phyloP scores from a whole-genome alignment of 2,888 invertebrate species.

The Ceraclea dissimilis region DNA sequence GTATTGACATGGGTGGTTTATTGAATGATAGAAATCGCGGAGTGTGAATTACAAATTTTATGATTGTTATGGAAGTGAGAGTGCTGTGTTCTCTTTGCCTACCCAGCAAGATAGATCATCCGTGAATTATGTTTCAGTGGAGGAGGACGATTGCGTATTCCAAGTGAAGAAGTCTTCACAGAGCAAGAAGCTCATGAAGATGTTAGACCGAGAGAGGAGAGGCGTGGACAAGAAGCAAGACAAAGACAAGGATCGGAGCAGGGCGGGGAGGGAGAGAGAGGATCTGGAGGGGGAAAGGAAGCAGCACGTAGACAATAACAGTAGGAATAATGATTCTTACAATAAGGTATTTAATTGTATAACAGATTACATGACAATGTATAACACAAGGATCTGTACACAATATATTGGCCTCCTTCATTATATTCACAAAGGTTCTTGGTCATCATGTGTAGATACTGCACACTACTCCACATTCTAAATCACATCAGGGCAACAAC shows the following conservation, averaged over 20 bases:
- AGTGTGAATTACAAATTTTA: too few relatives aligned
- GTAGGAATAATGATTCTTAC: conserved; percentile 26
- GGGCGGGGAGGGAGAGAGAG: conserved; percentile 32
- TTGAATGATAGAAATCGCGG: too few relatives aligned
- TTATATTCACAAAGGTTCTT: too few relatives aligned
- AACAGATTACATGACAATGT: conserved; percentile 6
- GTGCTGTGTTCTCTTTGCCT: too few relatives aligned
- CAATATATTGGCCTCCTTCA: too few relatives aligned
- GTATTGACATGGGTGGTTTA: too few relatives aligned
- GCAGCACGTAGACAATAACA: conserved; percentile 13
- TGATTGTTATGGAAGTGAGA: too few relatives aligned
- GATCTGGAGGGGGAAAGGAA: conserved; percentile 12
- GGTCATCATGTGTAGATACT: too few relatives aligned
- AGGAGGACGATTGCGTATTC: conserved; percentile 78
- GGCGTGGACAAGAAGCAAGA: conserved; percentile 27
- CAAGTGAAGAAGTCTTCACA: conserved; percentile 94
- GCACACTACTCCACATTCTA: too few relatives aligned
- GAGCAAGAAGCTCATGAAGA: conserved; percentile 76
- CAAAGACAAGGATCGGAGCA: conserved; percentile 28
- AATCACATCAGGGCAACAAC: too few relatives aligned
- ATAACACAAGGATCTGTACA: neutral
- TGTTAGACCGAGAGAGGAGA: conserved; percentile 62
- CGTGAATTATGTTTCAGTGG: conserved; percentile 17
- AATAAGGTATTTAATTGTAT: conserved; percentile 23
- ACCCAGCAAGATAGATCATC: too few relatives aligned